Evolutionary conservation across 2,888 invertebrate species (phyloP).

Genomic region (Eupithecia subumbrata): DNA sequence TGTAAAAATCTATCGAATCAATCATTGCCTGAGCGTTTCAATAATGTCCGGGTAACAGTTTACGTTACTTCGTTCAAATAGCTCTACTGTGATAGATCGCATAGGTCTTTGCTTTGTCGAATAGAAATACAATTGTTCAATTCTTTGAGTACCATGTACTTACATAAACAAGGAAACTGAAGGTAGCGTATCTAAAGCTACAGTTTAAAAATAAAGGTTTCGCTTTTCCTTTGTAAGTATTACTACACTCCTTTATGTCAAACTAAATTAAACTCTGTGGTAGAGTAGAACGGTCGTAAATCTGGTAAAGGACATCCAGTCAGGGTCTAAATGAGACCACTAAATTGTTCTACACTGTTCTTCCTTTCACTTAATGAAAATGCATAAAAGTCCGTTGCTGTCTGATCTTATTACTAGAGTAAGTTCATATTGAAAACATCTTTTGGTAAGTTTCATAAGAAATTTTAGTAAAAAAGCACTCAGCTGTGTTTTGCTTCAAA

Average conservation of each 20-base stretch:
- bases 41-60: neutral
- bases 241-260: neutral
- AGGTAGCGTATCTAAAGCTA: neutral
- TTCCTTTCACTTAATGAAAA: neutral
- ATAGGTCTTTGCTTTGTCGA: neutral
- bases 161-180: neutral
- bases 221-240: neutral
- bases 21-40: neutral
- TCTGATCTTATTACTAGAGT: neutral
- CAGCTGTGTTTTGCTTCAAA: neutral
- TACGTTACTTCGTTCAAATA: neutral
- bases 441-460: neutral
- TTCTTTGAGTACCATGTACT: neutral
- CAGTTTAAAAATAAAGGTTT: neutral
- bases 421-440: neutral
- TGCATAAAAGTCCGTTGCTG: neutral
- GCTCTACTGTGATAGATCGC: neutral
- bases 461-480: neutral
- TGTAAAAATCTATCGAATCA: neutral
- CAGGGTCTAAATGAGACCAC: constrained; percentile 15
- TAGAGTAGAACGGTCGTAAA: constrained; percentile 45
- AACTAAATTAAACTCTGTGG: constrained; percentile 28
- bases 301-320: constrained; percentile 35
- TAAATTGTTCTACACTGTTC: constrained; percentile 4
- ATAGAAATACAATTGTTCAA: neutral